Conservation (phyloP, 2,113 vertebrate species). For the Bubo bubo region DNA sequence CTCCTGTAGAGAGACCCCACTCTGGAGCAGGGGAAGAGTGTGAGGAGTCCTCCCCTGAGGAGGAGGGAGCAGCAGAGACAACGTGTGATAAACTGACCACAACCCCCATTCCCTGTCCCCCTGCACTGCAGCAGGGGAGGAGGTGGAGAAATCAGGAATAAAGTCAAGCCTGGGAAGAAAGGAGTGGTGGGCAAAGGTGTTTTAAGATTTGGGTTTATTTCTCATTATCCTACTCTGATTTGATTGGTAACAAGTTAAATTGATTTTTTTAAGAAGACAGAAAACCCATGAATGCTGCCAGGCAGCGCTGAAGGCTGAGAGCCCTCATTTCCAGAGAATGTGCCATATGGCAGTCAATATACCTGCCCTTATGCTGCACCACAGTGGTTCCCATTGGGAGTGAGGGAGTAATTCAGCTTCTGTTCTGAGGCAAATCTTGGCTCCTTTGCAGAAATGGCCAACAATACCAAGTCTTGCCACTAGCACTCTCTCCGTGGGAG, state of each 20-base stretch:
- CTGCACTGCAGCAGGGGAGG: background rate
- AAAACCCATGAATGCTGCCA: background rate
- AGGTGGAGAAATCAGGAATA: background rate
- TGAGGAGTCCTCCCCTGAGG: background rate
- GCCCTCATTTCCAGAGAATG: background rate
- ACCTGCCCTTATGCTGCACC: background rate
- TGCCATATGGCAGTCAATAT: background rate
- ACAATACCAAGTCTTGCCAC: background rate
- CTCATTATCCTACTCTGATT: background rate
- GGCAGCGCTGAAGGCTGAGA: background rate
- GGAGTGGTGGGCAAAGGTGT: background rate
- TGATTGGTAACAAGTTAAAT: background rate
- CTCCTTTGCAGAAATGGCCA: background rate
- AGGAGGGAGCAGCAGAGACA: background rate
- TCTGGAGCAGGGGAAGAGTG: background rate
- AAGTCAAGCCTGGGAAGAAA: background rate
- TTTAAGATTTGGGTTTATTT: background rate
- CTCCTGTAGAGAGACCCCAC: background rate
- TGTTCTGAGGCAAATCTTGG: background rate
- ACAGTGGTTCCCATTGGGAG: background rate
- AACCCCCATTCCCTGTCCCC: background rate
- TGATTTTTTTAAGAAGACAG: background rate
- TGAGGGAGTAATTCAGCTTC: background rate
- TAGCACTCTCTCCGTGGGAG: background rate
- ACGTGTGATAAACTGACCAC: background rate